A percentile compares a stretch with the other conserved stretches of the same genome.
Evolutionary conservation across 2,797 vertebrate genomes (phyloP).

Genomic region (Tadarida brasiliensis): DNA sequence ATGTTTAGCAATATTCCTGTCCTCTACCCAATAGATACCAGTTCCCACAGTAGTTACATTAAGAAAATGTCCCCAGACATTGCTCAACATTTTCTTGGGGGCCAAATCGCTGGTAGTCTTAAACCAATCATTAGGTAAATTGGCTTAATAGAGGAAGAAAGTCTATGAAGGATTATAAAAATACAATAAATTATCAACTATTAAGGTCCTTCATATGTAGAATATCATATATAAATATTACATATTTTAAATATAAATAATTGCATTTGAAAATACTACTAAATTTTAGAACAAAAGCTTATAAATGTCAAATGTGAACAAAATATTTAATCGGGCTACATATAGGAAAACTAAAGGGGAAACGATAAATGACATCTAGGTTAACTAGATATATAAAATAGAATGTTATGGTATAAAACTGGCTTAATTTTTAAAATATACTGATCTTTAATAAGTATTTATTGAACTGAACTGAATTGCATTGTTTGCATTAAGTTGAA

Average conservation of each 20-base stretch:
- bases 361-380: neutral
- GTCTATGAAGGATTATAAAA: neutral
- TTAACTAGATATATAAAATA: neutral
- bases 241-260: neutral
- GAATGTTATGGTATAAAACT: neutral
- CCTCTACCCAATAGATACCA: neutral
- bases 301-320: neutral
- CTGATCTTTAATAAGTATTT: neutral
- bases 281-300: conserved; percentile 8
- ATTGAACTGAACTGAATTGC: neutral
- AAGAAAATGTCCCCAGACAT: neutral
- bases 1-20: neutral
- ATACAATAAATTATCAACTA: neutral
- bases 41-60: neutral
- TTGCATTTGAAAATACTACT: neutral
- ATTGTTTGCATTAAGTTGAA: neutral
- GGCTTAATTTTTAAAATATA: neutral
- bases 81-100: neutral
- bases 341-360: neutral
- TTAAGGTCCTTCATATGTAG: neutral
- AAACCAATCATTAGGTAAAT: neutral
- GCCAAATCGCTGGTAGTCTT: neutral
- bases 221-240: neutral
- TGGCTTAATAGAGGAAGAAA: neutral
- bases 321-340: neutral